Conservation (phyloP, 1,140 invertebrate species). For the Drosophila virilis region DNA sequence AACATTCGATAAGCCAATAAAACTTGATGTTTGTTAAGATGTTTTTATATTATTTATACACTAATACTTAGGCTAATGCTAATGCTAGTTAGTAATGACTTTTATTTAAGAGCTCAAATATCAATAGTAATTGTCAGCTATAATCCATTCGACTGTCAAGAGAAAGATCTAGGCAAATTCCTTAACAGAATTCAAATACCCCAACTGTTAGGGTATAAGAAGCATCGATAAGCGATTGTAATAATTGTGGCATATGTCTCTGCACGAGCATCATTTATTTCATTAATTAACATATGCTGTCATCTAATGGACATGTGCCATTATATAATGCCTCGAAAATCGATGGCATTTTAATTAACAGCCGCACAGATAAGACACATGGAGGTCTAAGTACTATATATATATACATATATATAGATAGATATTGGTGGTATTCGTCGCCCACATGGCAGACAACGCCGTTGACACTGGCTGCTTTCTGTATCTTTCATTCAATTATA, state of each 20-base stretch:
- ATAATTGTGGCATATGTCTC: slow-evolving; percentile 2
- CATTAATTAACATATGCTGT: slow-evolving; percentile 49
- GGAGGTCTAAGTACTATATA: neutral
- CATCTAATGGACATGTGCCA: slow-evolving; percentile 31
- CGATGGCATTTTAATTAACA: slow-evolving; percentile 52
- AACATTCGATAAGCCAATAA: no score
- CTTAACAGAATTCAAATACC: neutral
- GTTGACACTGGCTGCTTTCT: neutral
- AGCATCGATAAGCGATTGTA: neutral
- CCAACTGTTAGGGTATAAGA: neutral
- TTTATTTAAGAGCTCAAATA: no score
- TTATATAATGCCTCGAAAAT: slow-evolving; percentile 33
- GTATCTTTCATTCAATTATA: slow-evolving; percentile 22
- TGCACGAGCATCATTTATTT: slow-evolving; percentile 6
- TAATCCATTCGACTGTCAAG: no score
- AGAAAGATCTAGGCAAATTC: neutral
- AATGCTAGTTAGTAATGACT: no score
- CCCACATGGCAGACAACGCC: neutral
- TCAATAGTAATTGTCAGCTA: no score
- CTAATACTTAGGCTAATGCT: no score
- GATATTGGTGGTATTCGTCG: slow-evolving; percentile 1
- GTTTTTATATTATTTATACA: no score
- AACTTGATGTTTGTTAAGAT: no score
- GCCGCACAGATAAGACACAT: slow-evolving; percentile 29
- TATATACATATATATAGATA: neutral